Conservation (phyloP, 2,797 vertebrate species). For the Anguilla pacifica region DNA sequence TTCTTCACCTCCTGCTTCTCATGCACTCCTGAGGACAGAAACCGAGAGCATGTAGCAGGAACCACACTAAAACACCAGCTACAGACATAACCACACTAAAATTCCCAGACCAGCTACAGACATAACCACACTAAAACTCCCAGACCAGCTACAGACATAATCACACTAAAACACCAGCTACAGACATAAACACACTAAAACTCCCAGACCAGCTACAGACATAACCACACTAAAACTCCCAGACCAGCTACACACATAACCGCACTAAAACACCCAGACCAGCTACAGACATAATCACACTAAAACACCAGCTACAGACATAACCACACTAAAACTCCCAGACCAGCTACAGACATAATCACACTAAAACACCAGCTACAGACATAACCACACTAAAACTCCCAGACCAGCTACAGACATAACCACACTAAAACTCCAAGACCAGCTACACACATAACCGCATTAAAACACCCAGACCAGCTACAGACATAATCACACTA, state of each 20-base stretch:
- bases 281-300: neutral
- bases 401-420: neutral
- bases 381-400: neutral
- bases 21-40: constrained; percentile 66
- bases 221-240: neutral
- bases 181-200: neutral
- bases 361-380: neutral
- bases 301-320: neutral
- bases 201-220: neutral
- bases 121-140: neutral
- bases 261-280: neutral
- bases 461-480: neutral
- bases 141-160: neutral
- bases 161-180: neutral
- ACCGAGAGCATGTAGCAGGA: neutral
- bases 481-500: neutral
- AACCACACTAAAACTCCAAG: neutral
- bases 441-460: neutral
- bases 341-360: neutral
- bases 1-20: constrained; percentile 83
- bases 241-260: neutral
- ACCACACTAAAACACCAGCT: neutral
- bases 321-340: neutral
- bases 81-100: neutral
- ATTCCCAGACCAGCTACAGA: neutral